Base-by-base conservation (phyloP, 2,113 vertebrate species). In the Pluvianellus socialis region DNA sequence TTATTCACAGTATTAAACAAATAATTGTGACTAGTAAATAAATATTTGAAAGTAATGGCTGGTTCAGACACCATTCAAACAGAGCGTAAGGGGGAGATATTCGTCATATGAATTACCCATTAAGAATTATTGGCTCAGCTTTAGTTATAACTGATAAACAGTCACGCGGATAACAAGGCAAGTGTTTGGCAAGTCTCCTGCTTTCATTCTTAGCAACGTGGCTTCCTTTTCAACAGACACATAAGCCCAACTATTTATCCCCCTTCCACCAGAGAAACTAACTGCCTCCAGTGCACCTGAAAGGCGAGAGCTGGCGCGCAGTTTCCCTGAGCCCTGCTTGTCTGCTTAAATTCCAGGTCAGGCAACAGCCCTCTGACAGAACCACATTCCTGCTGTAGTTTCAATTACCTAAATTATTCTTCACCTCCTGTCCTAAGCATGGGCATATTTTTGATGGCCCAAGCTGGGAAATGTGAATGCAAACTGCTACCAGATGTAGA, bases 21-120 rank as follows among this genome's bases (percentile, higher is more conserved):
- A 96, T 96, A 97, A 97, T 95, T 96, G 96, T 96, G 96, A 96
- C 86, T 92, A 94, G 94, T 93, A 97, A 97, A 97, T 95, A 97
- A 96, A 96, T 96, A 96, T 97, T 96, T 97, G 95, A 95, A 95
- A 96, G 95, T 70, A 97, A 94, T 95, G 96, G 80, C 92, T 87
- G 86, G 56, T 89, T 95, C 94, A 94, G 68, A 72, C 73, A 87
- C 92, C 83, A 97, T 95, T 97, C 92, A 97, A 88, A 89, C 92
- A 38, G 7, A 91, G 94, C 14, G 62, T 95, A 73, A 89, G 92
- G 89, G 92, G 94, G 89, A 94, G 92, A 95, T 96, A 96, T 94
- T 97, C 95, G 94, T 97, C 95, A 95, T 62, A 92, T 97, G 97
- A 97, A 97, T 97, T 95, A 90, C 84, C 92, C 95, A 97, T 97